These are phyloP conservation scores for Erethizon dorsatum DNA, from an alignment of 2,797 vertebrate genomes.

Conservation along the genomic window DNA sequence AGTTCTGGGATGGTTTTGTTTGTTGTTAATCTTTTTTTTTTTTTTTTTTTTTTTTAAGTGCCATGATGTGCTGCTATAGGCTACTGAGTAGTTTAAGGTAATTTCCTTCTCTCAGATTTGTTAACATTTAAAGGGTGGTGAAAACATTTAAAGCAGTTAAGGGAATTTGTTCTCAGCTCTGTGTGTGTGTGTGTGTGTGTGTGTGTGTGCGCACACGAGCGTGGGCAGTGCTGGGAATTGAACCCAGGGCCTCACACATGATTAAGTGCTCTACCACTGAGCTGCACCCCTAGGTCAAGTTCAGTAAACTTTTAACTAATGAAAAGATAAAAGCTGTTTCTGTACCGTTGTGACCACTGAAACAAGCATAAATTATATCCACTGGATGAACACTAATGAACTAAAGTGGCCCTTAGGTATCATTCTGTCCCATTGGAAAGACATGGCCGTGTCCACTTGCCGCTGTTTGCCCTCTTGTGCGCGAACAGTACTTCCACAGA, in stretches of 20 bases:
- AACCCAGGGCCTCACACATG: not conserved
- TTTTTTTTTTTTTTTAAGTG: too few relatives aligned
- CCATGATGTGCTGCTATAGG: not conserved
- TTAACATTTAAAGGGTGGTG: not conserved
- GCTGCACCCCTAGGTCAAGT: not conserved
- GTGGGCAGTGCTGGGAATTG: not conserved
- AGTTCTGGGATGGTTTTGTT: not conserved
- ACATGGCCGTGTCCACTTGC: not conserved
- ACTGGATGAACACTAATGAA: not conserved
- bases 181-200: not conserved
- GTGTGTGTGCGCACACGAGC: too few relatives aligned
- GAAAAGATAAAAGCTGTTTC: constrained; percentile 4
- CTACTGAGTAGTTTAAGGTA: not conserved
- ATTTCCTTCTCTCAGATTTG: constrained; percentile 44
- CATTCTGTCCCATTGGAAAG: not conserved
- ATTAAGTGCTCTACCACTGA: not conserved
- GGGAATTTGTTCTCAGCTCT: not conserved
- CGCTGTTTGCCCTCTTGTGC: not conserved
- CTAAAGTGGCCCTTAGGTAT: not conserved
- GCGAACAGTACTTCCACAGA: not conserved
- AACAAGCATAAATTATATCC: not conserved
- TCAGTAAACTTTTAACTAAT: not conserved
- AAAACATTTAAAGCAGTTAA: not conserved
- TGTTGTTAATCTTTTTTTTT: not conserved
- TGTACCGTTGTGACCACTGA: not conserved